These are phyloP conservation scores for Psix sp. DNA, from an alignment of 1,140 invertebrate species.

Conservation along the genomic window DNA sequence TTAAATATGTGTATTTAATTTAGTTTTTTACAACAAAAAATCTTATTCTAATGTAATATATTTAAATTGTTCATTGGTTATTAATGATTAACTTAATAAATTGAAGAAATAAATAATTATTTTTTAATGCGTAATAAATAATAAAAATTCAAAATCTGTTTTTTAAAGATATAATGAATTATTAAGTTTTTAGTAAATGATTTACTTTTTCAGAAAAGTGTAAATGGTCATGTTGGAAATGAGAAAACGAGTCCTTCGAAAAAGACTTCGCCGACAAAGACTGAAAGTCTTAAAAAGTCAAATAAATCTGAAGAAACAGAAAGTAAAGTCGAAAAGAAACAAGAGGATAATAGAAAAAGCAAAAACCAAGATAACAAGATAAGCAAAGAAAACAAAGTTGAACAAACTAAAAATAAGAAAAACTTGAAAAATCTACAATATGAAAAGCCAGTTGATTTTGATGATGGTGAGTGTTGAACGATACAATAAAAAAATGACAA, in stretches of 20 bases:
- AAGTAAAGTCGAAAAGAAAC: constrained; percentile 75
- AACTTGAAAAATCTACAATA: constrained; percentile 77
- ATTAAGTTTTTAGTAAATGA: background rate
- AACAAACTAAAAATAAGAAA: constrained; percentile 78
- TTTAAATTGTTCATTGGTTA: too few species aligned
- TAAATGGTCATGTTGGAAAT: constrained; percentile 74
- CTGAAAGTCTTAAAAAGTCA: constrained; percentile 68
- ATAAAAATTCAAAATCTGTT: too few species aligned
- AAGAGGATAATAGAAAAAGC: constrained; percentile 76
- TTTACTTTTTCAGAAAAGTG: constrained; percentile 72
- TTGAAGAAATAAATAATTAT: too few species aligned
- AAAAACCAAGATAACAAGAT: constrained; percentile 71
- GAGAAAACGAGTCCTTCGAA: constrained; percentile 77
- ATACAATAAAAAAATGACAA: background rate
- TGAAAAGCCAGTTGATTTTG: constrained; percentile 84
- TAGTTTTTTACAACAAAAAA: too few species aligned
- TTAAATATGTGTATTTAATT: too few species aligned
- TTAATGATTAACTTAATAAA: too few species aligned
- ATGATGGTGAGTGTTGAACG: constrained; percentile 80
- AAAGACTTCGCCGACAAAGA: constrained; percentile 73
- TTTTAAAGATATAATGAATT: background rate
- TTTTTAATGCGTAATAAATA: too few species aligned
- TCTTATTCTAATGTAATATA: too few species aligned
- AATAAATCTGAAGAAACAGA: constrained; percentile 71
- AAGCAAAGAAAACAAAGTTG: constrained; percentile 75